These are phyloP conservation scores for Smutsia temminckii DNA, from an alignment of 2,797 vertebrate species.

Conservation along the genomic window DNA sequence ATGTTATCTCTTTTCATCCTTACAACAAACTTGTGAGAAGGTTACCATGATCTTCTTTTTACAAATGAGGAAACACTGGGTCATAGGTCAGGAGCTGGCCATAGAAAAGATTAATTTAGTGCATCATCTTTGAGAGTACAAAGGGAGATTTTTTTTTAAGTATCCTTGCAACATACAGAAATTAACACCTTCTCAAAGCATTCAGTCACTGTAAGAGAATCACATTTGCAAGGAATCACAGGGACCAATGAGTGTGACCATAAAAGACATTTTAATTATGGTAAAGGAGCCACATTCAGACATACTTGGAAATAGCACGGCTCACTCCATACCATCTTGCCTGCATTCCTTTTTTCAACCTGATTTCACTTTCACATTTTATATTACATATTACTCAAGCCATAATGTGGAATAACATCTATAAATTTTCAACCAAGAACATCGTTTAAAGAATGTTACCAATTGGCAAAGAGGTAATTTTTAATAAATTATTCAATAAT, in stretches of 20 bases:
- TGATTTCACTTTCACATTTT: constrained; percentile 19
- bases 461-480: constrained; percentile 16
- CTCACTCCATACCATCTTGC: not conserved
- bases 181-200: not conserved
- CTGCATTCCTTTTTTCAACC: not conserved
- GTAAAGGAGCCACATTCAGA: not conserved
- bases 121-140: not conserved
- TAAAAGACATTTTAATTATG: not conserved
- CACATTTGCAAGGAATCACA: not conserved
- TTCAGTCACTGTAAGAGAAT: constrained; percentile 22
- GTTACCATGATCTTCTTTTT: not conserved
- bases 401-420: not conserved
- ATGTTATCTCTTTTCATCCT: not conserved
- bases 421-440: not conserved
- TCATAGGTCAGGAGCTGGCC: not conserved
- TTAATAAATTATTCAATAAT: not conserved
- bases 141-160: not conserved
- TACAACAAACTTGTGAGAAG: not conserved
- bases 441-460: constrained; percentile 21
- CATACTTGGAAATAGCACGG: not conserved
- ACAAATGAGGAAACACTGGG: not conserved
- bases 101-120: not conserved
- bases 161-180: not conserved
- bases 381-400: not conserved
- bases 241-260: not conserved